phyloP scores from a whole-genome alignment of 1,140 invertebrate species.

The Drosophila takahashii region DNA sequence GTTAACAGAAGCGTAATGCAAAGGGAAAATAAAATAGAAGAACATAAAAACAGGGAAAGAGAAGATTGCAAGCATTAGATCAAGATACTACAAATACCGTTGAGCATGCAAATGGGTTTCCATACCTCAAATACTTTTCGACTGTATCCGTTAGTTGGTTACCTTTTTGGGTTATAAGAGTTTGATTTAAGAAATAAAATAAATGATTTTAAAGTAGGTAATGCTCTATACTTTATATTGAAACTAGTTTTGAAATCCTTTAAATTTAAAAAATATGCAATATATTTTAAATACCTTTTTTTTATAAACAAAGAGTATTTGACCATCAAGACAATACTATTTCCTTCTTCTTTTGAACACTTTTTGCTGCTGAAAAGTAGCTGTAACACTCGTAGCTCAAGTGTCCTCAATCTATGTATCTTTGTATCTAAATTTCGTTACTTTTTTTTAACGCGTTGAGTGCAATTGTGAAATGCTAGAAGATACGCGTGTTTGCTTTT shows the following conservation, averaged over 20 bases:
- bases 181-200: not conserved
- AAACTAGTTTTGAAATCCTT: no score
- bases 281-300: not conserved
- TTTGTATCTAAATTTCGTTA: slow-evolving; percentile 41
- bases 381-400: slow-evolving; percentile 24
- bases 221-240: no score
- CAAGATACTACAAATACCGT: slow-evolving; percentile 35
- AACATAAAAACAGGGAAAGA: slow-evolving; percentile 18
- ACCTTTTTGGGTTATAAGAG: not conserved
- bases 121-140: not conserved
- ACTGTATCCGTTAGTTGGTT: not conserved
- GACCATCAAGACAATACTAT: not conserved
- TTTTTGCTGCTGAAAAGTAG: slow-evolving; percentile 15
- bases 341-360: not conserved
- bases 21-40: not conserved
- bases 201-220: no score
- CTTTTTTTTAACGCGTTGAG: slow-evolving; percentile 40
- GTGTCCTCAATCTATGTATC: slow-evolving; percentile 44
- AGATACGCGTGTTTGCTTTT: slow-evolving; percentile 56
- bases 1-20: slow-evolving; percentile 34
- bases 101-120: slow-evolving; percentile 24
- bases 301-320: not conserved
- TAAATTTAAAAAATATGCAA: not conserved
- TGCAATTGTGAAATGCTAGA: slow-evolving; percentile 58
- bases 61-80: slow-evolving; percentile 12